phyloP scores from a whole-genome alignment of 2,888 invertebrate species.

The Cacoxenus indagator region DNA sequence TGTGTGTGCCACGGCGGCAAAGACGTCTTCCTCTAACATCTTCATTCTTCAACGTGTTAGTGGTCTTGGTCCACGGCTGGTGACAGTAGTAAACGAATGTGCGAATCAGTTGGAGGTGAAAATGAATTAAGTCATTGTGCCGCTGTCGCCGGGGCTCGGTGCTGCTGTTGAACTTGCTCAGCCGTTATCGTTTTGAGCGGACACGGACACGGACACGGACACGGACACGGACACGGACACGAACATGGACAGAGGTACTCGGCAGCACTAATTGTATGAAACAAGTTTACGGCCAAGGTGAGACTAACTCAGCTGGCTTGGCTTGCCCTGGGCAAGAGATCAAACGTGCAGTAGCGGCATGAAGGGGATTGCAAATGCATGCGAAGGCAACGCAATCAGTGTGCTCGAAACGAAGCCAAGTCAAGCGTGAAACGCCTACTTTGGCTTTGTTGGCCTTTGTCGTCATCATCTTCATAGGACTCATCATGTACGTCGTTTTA shows the following conservation, averaged over 20 bases:
- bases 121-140: constrained; percentile 54
- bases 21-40: not conserved
- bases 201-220: constrained; percentile 24
- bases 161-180: constrained; percentile 42
- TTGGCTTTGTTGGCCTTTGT: constrained; percentile 34
- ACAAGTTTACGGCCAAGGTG: constrained; percentile 64
- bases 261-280: constrained; percentile 60
- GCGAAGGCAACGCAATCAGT: not conserved
- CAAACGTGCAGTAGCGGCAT: constrained; percentile 47
- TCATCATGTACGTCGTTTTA: too few species aligned
- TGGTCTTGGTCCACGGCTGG: not conserved
- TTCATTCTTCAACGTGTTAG: too few species aligned
- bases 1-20: constrained; percentile 59
- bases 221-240: too few species aligned
- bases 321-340: not conserved
- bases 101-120: constrained; percentile 36
- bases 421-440: constrained; percentile 55
- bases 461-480: too few species aligned
- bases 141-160: not conserved
- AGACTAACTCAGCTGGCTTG: constrained; percentile 33
- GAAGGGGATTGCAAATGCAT: constrained; percentile 37
- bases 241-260: constrained; percentile 21
- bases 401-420: constrained; percentile 5
- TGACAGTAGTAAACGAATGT: not conserved
- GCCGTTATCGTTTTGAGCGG: constrained; percentile 16